phyloP scores from a whole-genome alignment of 2,797 vertebrate genomes.

The Anguilla anguilla region DNA sequence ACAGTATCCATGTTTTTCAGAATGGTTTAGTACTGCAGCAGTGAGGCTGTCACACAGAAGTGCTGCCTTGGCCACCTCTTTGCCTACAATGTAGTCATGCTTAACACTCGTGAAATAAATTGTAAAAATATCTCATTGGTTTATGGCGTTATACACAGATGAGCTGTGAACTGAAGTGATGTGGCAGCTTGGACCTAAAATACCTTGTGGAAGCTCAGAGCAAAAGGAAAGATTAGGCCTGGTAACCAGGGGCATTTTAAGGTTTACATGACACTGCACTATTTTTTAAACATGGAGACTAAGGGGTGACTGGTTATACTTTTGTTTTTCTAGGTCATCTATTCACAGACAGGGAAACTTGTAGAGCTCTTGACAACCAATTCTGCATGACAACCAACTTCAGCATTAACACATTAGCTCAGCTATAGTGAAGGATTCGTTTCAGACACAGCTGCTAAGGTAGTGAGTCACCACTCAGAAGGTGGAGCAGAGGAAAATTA shows the following conservation, averaged over 20 bases:
- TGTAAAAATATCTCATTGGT: not conserved
- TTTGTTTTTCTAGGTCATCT: not conserved
- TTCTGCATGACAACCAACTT: not conserved
- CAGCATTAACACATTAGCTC: not conserved
- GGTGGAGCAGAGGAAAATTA: not conserved
- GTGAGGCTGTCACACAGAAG: not conserved
- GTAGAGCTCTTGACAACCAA: not conserved
- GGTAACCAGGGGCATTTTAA: not conserved
- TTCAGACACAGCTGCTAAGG: not conserved
- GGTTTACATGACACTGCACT: not conserved
- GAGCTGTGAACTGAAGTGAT: not conserved
- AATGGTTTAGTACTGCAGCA: not conserved
- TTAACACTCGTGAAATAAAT: not conserved
- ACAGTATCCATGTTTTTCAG: slow-evolving; percentile 16
- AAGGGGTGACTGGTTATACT: not conserved
- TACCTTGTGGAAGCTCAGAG: not conserved
- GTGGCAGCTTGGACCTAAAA: not conserved
- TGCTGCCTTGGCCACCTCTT: not conserved
- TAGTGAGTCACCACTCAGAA: not conserved
- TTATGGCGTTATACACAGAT: not conserved
- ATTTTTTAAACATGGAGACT: not conserved
- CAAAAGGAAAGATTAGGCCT: not conserved
- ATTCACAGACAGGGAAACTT: not conserved
- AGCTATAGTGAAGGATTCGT: not conserved
- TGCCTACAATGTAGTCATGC: not conserved